phyloP scores from a whole-genome alignment of 2,888 invertebrate species.

The Ormyrus labotus region DNA sequence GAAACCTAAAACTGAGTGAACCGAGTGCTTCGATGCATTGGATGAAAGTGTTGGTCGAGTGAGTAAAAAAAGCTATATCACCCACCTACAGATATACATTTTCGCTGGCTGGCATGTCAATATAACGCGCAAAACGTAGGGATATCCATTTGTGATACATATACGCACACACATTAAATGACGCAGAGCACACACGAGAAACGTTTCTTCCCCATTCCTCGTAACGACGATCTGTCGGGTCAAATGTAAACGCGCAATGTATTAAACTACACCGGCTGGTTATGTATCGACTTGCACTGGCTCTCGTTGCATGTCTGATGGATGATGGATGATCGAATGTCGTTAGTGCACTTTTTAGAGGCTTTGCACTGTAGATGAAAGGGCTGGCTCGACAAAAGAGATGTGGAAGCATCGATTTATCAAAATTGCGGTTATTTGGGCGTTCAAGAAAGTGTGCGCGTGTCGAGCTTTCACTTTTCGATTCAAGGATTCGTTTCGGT shows the following conservation, averaged over 20 bases:
- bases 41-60: conserved; percentile 25
- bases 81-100: neutral
- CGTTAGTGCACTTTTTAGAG: no score
- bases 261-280: no score
- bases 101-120: conserved; percentile 24
- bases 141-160: conserved; percentile 34
- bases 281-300: no score
- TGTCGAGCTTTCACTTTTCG: no score
- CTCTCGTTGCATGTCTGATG: no score
- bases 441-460: no score
- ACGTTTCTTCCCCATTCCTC: conserved; percentile 7
- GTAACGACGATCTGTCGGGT: conserved; percentile 30
- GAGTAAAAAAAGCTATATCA: neutral
- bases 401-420: no score
- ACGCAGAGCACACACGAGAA: conserved; percentile 16
- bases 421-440: no score
- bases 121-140: neutral
- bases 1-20: neutral
- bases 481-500: no score
- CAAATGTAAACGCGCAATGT: neutral
- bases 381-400: no score
- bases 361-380: no score
- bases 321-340: no score
- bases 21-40: conserved; percentile 20
- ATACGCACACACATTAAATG: conserved; percentile 21